Evolutionary conservation across 2,797 vertebrate genomes (phyloP).

Genomic region (Coregonus sp.): DNA sequence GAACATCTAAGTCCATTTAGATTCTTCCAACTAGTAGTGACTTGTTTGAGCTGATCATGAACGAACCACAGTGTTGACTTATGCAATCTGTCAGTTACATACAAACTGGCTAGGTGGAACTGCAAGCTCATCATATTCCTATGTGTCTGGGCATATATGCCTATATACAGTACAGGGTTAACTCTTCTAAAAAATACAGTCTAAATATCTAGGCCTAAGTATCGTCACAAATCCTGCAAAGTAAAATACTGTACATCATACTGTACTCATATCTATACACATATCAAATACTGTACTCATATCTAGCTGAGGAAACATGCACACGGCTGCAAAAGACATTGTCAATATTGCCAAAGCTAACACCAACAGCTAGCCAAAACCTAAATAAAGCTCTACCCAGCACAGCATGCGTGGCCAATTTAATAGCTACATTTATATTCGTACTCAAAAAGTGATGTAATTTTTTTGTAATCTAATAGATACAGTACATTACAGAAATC

Average conservation of each 20-base stretch:
- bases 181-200: not conserved
- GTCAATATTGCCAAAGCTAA: not conserved
- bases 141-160: not conserved
- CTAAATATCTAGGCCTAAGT: not conserved
- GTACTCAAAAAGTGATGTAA: not conserved
- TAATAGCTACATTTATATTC: not conserved
- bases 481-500: not conserved
- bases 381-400: not conserved
- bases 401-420: not conserved
- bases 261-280: no score
- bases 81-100: not conserved
- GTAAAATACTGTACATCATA: not conserved
- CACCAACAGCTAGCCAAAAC: not conserved
- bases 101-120: not conserved
- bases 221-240: not conserved
- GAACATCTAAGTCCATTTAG: not conserved
- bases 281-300: no score
- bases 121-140: slow-evolving; percentile 8
- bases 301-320: not conserved
- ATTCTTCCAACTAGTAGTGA: slow-evolving; percentile 15
- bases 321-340: not conserved
- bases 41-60: slow-evolving; percentile 11
- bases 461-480: not conserved
- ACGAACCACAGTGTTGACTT: not conserved
- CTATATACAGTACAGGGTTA: not conserved